phyloP scores from a whole-genome alignment of 2,113 vertebrate species.

The Rhinoderma darwinii region DNA sequence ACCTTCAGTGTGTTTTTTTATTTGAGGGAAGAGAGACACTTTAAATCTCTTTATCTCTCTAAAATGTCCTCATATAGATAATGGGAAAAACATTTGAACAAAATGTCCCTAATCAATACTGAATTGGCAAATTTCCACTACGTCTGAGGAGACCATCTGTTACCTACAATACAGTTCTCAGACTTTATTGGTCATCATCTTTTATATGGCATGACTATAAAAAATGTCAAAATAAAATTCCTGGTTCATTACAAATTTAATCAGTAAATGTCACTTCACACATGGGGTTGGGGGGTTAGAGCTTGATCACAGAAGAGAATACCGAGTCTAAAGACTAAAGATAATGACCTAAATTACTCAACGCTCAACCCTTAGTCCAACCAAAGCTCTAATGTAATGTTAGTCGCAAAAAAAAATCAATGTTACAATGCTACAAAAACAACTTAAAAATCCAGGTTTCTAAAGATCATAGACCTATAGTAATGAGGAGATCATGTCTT shows the following conservation, averaged over 20 bases:
- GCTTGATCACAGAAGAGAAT: neutral
- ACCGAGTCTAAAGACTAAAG: neutral
- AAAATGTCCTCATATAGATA: slow-evolving; percentile 2
- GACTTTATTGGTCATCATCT: slow-evolving; percentile 35
- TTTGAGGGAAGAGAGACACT: neutral
- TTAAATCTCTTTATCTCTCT: neutral
- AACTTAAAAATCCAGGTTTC: neutral
- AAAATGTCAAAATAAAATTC: slow-evolving; percentile 27
- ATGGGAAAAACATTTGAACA: neutral
- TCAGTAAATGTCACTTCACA: neutral
- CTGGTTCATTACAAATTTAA: slow-evolving; percentile 14
- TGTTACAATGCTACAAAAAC: neutral
- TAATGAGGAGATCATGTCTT: neutral
- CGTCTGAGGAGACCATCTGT: slow-evolving; percentile 35
- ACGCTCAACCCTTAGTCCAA: neutral
- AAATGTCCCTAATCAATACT: slow-evolving; percentile 19
- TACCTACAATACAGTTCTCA: neutral
- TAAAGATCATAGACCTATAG: neutral
- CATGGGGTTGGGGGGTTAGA: neutral
- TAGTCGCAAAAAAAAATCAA: neutral
- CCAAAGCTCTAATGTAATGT: neutral
- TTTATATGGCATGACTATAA: slow-evolving; percentile 28
- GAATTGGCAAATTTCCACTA: neutral
- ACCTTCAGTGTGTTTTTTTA: neutral
- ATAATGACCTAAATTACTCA: neutral